A percentile compares a stretch with the other conserved stretches of the same genome.
Evolutionary conservation across 2,113 vertebrate species (phyloP).

Genomic region (Phaethon lepturus): DNA sequence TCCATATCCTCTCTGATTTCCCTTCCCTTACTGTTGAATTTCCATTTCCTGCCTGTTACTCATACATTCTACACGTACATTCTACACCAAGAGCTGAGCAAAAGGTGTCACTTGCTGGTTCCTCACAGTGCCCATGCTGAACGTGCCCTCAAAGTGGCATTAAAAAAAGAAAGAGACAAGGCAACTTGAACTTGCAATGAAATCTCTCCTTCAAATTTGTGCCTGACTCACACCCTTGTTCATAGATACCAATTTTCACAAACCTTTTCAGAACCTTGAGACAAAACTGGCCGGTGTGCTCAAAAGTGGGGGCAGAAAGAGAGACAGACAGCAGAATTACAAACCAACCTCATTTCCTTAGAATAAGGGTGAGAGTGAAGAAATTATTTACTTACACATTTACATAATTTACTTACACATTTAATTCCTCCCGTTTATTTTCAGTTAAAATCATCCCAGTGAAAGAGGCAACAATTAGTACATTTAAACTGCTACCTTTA

Average conservation of each 20-base stretch:
- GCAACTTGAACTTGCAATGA: neutral
- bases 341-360: neutral
- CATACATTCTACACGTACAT: neutral
- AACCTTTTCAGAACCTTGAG: neutral
- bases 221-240: neutral
- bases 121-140: neutral
- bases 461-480: neutral
- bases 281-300: neutral
- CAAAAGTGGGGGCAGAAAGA: neutral
- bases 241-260: neutral
- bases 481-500: neutral
- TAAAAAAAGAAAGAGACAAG: neutral
- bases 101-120: neutral
- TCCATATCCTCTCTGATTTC: neutral
- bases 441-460: neutral
- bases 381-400: neutral
- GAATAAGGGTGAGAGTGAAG: neutral
- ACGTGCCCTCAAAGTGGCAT: neutral
- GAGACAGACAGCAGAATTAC: neutral
- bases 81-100: neutral
- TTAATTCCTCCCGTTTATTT: neutral
- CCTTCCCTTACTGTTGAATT: neutral
- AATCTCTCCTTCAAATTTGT: neutral
- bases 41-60: neutral
- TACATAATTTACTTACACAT: neutral